phyloP scores from a whole-genome alignment of 2,797 vertebrate genomes.

The Tinamus major region DNA sequence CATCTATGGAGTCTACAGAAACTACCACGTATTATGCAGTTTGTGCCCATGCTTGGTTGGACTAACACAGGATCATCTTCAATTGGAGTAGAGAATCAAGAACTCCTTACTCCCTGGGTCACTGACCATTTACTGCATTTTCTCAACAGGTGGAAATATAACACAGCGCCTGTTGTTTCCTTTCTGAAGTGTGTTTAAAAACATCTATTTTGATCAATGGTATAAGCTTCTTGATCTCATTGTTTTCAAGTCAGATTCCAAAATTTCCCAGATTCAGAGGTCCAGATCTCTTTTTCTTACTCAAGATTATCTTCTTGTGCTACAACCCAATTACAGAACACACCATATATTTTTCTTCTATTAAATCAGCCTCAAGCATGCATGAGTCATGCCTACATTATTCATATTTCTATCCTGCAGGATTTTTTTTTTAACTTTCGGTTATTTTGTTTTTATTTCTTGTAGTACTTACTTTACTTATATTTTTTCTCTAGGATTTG shows the following conservation, averaged over 20 bases:
- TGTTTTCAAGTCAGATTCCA: background rate
- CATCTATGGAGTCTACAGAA: background rate
- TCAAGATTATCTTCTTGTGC: conserved; percentile 9
- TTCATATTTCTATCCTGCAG: conserved; percentile 4
- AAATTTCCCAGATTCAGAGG: background rate
- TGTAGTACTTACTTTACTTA: background rate
- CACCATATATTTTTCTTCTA: background rate
- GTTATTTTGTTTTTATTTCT: background rate
- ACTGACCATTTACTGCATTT: background rate
- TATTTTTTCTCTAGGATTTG: background rate
- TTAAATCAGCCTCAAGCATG: background rate
- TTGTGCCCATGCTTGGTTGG: background rate
- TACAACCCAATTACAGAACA: background rate
- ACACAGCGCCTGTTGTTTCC: background rate
- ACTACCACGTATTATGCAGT: background rate
- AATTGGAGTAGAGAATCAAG: background rate
- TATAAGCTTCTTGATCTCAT: background rate
- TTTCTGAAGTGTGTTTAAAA: background rate
- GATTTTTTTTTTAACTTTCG: background rate
- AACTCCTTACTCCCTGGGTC: background rate
- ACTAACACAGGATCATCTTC: background rate
- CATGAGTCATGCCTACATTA: background rate
- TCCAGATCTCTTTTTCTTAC: background rate
- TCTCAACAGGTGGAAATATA: background rate
- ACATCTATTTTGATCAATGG: background rate